These are phyloP conservation scores for Mylabris phalerata DNA, from an alignment of 1,140 invertebrate genomes.

Conservation along the genomic window DNA sequence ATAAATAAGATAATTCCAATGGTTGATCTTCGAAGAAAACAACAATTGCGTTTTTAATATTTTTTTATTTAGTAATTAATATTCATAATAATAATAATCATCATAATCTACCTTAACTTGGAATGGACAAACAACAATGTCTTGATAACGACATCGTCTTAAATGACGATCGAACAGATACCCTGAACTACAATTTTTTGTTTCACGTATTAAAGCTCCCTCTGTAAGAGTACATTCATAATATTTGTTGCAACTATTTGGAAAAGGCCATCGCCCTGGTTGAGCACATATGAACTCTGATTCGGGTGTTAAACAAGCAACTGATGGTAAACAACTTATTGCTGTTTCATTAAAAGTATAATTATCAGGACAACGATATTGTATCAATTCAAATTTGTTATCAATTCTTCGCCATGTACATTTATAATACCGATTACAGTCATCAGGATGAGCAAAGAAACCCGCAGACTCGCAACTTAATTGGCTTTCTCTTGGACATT, in stretches of 20 bases:
- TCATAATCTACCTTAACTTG: no score
- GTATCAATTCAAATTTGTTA: conserved; percentile 21
- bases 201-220: conserved; percentile 11
- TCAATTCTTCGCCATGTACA: conserved; percentile 27
- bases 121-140: conserved; percentile 15
- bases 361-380: conserved; percentile 24
- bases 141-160: conserved; percentile 23
- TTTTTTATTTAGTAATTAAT: no score
- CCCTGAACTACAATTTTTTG: conserved; percentile 22
- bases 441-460: conserved; percentile 25
- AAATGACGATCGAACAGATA: conserved; percentile 25
- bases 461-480: conserved; percentile 23
- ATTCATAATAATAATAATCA: no score
- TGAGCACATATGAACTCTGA: conserved; percentile 22
- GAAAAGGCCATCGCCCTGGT: conserved; percentile 25
- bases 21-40: no score
- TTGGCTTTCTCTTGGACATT: conserved; percentile 27
- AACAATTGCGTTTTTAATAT: no score
- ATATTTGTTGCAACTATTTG: conserved; percentile 31
- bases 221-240: conserved; percentile 22
- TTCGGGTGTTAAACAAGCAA: not conserved
- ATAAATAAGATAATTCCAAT: no score
- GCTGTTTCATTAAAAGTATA: conserved; percentile 15
- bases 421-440: conserved; percentile 32
- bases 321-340: conserved; percentile 15